These are phyloP conservation scores for Onychostoma macrolepis DNA, from an alignment of 2,113 vertebrate species.

Conservation along the genomic window DNA sequence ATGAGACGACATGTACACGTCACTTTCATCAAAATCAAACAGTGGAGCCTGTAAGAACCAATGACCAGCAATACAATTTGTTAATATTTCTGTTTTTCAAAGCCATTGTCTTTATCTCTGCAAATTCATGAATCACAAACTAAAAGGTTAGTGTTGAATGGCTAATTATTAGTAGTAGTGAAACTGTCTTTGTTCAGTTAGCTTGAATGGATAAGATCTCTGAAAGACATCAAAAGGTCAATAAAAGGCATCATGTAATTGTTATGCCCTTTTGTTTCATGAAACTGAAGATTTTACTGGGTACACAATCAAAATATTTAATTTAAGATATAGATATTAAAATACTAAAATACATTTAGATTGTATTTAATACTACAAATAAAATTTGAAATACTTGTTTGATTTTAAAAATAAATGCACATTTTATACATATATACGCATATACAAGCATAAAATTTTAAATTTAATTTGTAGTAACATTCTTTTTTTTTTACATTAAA, in stretches of 20 bases:
- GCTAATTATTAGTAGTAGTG: not conserved
- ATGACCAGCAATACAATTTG: not conserved
- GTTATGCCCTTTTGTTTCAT: not conserved
- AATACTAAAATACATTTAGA: not conserved
- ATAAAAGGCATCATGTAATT: not conserved
- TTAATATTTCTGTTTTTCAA: not conserved
- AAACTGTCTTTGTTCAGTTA: not conserved
- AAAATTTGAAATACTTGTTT: no score
- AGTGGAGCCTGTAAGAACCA: conserved; percentile 66
- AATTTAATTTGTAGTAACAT: no score
- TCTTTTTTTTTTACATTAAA: no score
- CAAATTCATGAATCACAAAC: not conserved
- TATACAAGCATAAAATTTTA: no score
- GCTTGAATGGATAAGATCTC: not conserved
- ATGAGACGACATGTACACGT: conserved; percentile 91
- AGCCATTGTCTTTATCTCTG: not conserved
- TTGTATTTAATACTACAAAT: not conserved
- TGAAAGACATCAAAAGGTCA: not conserved
- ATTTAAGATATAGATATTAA: not conserved
- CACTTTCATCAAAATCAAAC: conserved; percentile 86
- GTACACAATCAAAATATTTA: not conserved
- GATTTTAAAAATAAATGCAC: no score
- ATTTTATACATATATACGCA: no score
- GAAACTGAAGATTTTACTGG: not conserved
- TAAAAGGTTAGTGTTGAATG: not conserved